Base-by-base conservation (phyloP, 2,888 invertebrate genomes). In the Rhingia campestris region DNA sequence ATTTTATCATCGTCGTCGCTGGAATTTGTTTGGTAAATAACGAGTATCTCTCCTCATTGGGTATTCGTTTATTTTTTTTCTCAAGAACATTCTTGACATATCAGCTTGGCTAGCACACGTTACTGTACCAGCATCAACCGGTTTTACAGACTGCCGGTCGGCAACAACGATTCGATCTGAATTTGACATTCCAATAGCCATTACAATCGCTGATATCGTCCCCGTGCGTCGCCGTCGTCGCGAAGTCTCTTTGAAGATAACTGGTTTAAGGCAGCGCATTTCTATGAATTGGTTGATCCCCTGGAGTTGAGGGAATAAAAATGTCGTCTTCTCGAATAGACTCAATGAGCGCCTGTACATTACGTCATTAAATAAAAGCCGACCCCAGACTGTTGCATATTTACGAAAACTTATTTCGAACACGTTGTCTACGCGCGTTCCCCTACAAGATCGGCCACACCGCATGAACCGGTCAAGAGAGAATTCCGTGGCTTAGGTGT, bases 311-410 rank as follows among this genome's bases (percentile, higher is more conserved):
- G 39, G 67, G 61, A 56, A 49, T 67, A 70, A 66, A 53, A 76
- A 76, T 70, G 72, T 45, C 32, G 6, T 53, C 61, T 51, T 61
- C 72, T 61, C 79, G 61, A 69, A 59, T 74, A 47, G 66, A 67
- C 63, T 84, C 84, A 80, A 79, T 84, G 82, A 84, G 80, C 75
- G 70, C 64, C 69, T 45, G 54, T 70, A 74, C 70, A 74, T 80
- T 79, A 80, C 84, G 84, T 84, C 84, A 84, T 69, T 63, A 63
- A 56, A 56, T 43, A 61, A 61, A 45, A 47, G 43, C 43, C 14
- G 56, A 45, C 32, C 63, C 64, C 30, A 43, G 64, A 45, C 66
- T 22, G 47, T 10, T 51, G 56, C 41, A 63, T 61, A 63, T 37
- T 47, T 66, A 53, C 43, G 22, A 30, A 14, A 54, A 54, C 67